Base-by-base conservation (phyloP, 1,140 invertebrate genomes). In the Gonatopus flavifemur region DNA sequence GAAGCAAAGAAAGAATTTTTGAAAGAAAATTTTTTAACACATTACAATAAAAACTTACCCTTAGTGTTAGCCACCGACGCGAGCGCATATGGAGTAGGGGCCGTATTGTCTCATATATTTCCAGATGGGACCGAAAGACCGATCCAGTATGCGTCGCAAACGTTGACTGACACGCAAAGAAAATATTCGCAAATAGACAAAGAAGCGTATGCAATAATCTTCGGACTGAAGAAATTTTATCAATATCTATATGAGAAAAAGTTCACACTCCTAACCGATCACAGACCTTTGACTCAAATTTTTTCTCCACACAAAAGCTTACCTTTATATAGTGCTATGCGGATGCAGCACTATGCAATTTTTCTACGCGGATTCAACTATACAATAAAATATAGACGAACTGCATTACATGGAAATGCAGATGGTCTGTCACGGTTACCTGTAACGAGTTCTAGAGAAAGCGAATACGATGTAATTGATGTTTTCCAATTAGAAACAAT, bases 111-210 rank as follows among this genome's bases (percentile, higher is more conserved):
- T 9, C 78, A 83, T 50, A 52, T 42, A 18, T 30, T 64, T 19
- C 12, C 49, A 25, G 59, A 76, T 55, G 66, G 57, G 15, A 22
- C 37, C 0, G 72, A 76, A 55, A 33, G 50, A 43, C 69, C 72
- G n/a, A 72, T 83, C 36, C 61, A 66, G 7, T 80, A 64, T 64
- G 72, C 67, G 12, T 82, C 81, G 9, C 50, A 72, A 31, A 64
- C 69, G 0, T 51, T 83, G 30, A 66, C 61, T 9, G 21, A 54
- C 21, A 55, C 77, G 3, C 73, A 83, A 57, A 55, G 63, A 58
- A 78, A 77, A 41, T 83, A 83, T 45, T 49, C 72, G 12, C 72
- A 21, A 21, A 19, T 33, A 18, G 43, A 45, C 13, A 38, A 47
- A 13, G 35, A 43, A 28, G 38, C 33, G 9, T 6, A 19, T 22